Conservation (phyloP, 2,113 vertebrate genomes). For the Dunckerocampus dactyliophorus region DNA sequence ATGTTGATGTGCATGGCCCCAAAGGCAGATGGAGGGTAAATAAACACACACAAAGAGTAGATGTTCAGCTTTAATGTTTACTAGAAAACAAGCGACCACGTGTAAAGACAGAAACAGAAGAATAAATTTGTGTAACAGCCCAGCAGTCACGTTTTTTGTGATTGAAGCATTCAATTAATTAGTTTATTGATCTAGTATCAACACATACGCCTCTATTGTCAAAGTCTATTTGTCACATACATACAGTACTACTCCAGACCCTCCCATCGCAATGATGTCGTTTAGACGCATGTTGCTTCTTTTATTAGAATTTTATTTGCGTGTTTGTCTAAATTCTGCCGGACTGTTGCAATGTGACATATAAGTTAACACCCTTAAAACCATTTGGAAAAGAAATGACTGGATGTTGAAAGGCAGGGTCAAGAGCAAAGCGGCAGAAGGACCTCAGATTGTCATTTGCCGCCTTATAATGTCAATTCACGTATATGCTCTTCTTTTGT, state of each 20-base stretch:
- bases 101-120: constrained; percentile 52
- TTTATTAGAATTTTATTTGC: constrained; percentile 2
- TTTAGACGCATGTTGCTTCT: too few species aligned
- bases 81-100: constrained; percentile 59
- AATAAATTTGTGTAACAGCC: constrained; percentile 8
- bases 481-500: not conserved
- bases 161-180: constrained; percentile 30
- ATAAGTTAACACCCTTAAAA: not conserved
- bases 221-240: constrained; percentile 11
- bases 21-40: constrained; percentile 16
- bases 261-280: not conserved
- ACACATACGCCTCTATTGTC: constrained; percentile 1
- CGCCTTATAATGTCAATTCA: constrained; percentile 5
- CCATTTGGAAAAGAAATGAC: not conserved
- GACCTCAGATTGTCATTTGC: constrained; percentile 14
- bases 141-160: constrained; percentile 27
- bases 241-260: not conserved
- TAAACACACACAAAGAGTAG: constrained; percentile 44
- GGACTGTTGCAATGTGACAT: constrained; percentile 16
- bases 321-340: constrained; percentile 2
- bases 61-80: constrained; percentile 63
- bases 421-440: constrained; percentile 7
- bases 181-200: not conserved
- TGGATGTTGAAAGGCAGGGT: not conserved
- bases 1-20: too few species aligned